Percentiles rank a stretch among this genome's conserved stretches.
Evolutionary conservation across 2,797 vertebrate species (phyloP).

Genomic region (Sylvia borin): DNA sequence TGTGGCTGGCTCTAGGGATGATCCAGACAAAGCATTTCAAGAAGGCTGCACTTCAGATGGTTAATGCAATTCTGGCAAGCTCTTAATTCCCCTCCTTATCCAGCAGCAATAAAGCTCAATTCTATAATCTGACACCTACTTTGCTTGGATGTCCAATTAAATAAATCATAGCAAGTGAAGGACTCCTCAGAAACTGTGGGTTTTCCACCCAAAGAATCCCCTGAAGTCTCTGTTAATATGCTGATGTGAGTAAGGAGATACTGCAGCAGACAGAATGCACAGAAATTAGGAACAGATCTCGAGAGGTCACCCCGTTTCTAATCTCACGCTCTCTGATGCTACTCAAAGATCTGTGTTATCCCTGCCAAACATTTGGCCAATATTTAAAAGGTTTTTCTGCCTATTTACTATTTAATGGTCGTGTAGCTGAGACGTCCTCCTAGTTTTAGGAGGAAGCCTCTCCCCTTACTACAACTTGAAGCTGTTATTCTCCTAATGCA

Average conservation of each 20-base stretch:
- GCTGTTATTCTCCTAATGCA: not conserved
- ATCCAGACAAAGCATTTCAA: not conserved
- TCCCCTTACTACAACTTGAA: not conserved
- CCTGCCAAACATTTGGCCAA: not conserved
- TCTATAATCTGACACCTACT: constrained; percentile 48
- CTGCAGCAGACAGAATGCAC: not conserved
- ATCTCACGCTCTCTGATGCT: not conserved
- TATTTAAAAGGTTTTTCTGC: not conserved
- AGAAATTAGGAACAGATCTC: not conserved
- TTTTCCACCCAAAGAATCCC: not conserved
- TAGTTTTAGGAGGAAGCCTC: not conserved
- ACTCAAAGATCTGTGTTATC: not conserved
- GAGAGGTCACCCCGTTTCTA: not conserved
- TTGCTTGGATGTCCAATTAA: not conserved
- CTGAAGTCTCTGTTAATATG: not conserved
- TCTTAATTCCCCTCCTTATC: constrained; percentile 24
- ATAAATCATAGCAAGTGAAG: constrained; percentile 8
- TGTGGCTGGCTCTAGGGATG: not conserved
- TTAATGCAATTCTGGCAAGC: constrained; percentile 1
- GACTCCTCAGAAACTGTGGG: constrained; percentile 8
- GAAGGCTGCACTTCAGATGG: not conserved
- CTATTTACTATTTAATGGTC: not conserved
- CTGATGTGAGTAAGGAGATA: not conserved
- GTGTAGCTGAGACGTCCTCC: not conserved
- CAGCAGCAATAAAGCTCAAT: constrained; percentile 37